Evolutionary conservation across 2,888 invertebrate species (phyloP).

Genomic region (Elysia crispata): DNA sequence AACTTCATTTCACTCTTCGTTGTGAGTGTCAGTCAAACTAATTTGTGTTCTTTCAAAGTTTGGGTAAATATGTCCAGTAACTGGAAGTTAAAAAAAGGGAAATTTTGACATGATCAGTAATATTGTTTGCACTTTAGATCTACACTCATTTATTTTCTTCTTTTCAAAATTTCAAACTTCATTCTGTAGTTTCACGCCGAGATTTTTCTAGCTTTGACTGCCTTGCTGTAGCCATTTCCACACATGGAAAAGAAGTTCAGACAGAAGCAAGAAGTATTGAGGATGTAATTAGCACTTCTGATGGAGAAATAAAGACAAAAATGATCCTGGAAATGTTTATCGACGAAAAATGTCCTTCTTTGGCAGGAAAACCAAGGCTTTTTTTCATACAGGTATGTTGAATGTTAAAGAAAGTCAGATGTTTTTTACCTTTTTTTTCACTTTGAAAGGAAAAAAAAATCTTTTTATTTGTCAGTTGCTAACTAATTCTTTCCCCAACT

Average conservation of each 20-base stretch:
- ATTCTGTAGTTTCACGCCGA: conserved; percentile 82
- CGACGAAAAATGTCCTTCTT: conserved; percentile 85
- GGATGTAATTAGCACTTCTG: conserved; percentile 58
- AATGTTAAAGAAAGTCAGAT: not conserved
- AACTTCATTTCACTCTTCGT: no score
- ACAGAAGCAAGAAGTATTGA: conserved; percentile 81
- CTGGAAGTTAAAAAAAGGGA: no score
- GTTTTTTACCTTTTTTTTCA: not conserved
- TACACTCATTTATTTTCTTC: no score
- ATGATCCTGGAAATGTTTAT: conserved; percentile 82
- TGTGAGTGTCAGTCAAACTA: no score
- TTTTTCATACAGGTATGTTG: conserved; percentile 83
- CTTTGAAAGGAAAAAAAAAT: no score
- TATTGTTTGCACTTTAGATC: no score
- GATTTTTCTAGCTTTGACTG: conserved; percentile 91
- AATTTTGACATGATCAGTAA: no score
- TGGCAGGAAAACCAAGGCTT: conserved; percentile 90
- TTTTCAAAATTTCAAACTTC: no score
- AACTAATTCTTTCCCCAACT: no score
- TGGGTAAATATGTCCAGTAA: no score
- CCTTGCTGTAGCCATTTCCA: conserved; percentile 87
- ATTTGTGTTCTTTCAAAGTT: no score
- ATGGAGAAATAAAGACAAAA: conserved; percentile 53
- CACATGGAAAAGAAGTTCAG: conserved; percentile 91
- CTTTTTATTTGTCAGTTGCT: no score